Percentiles rank a stretch among this genome's conserved stretches.
phyloP scores from a whole-genome alignment of 2,797 vertebrate genomes.

The Gorsachius magnificus region DNA sequence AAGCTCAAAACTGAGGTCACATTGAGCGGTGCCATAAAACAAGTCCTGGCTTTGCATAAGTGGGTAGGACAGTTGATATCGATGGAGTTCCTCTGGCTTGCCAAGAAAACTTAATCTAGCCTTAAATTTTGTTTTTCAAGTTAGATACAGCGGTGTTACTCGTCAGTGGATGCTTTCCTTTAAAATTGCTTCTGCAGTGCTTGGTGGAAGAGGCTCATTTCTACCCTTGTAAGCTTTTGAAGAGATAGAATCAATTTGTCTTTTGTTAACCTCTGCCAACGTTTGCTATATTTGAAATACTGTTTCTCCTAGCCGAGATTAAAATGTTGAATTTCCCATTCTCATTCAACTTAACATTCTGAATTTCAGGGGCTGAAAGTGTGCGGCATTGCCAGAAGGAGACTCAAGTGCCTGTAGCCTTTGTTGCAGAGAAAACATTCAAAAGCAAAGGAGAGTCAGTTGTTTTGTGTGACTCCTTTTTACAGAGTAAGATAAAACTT shows the following conservation, averaged over 20 bases:
- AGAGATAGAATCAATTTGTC: background rate
- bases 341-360: background rate
- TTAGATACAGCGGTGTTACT: background rate
- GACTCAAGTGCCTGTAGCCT: background rate
- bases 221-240: background rate
- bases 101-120: background rate
- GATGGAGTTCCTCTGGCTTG: background rate
- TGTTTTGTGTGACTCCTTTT: background rate
- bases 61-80: background rate
- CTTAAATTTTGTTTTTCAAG: background rate
- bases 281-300: background rate
- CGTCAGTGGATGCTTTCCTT: background rate
- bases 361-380: background rate
- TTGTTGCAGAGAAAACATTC: background rate
- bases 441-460: background rate
- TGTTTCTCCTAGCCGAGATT: background rate
- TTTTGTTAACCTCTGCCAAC: background rate
- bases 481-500: background rate
- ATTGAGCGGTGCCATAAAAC: background rate
- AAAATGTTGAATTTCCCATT: background rate
- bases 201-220: background rate
- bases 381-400: background rate
- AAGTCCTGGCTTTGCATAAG: background rate
- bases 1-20: background rate
- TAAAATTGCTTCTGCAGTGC: background rate